Evolutionary conservation across 2,888 invertebrate genomes (phyloP), one percentile per base, ranked within the genome.

Genomic region (Leptothorax acervorum): DNA sequence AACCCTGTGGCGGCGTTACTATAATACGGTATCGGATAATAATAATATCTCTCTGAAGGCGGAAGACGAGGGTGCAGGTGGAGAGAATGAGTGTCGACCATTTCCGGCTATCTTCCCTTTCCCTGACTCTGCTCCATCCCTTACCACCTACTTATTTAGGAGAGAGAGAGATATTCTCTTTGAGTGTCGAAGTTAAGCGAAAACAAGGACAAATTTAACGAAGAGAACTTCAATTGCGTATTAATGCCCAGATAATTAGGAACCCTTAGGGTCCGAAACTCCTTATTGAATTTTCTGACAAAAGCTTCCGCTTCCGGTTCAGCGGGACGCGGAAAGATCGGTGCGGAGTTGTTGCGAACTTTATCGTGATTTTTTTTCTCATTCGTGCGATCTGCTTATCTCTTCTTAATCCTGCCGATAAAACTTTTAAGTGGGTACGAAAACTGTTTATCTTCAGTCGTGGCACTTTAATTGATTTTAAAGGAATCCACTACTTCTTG

Each of bases 181-280:
- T 60, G 60, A 71, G 35, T 51, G 48, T 18, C 60, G 73, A 71
- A 63, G 60, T 73, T 63, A 15, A 31, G 71, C 39, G 60, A 81
- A 71, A 71, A 70, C 74, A 70, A 83, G 86, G n/a, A 65, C 48
- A 18, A 66, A 31, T 55, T 78, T 82, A 87, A 88, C 89, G 85
- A 84, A 82, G 68, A 57, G 82, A 90, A 89, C 86, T 91, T 90
- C 82, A 86, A 92, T 92, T 88, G 86, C 87, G 86, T 89, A 89
- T 91, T 91, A 91, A 91, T 90, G 76, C 81, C 85, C 70, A 73
- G 73, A 85, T 89, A 91, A 91, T 91, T 92, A 90, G 55, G 73
- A 76, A 65, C 60, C 62, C 66, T 85, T 35, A 70, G 48, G 70
- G 62, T 51, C 68, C 65, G 73, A 86, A 90, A 90, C 85, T 92